These are phyloP conservation scores for Lochmaea capreae DNA, from an alignment of 2,888 invertebrate genomes.

Conservation along the genomic window DNA sequence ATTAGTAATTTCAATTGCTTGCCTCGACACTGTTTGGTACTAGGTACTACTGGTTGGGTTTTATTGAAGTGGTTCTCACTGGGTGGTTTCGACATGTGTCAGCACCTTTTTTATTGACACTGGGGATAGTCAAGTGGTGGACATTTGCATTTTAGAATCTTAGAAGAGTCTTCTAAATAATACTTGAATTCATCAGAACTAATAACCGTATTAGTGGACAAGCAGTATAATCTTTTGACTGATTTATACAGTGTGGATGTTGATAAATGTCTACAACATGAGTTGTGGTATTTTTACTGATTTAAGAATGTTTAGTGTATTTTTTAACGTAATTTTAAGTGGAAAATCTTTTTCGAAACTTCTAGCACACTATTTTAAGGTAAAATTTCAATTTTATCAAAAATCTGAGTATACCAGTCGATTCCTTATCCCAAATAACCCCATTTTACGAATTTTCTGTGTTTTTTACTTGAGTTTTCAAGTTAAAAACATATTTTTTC, in stretches of 20 bases:
- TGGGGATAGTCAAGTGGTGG: slow-evolving; percentile 42
- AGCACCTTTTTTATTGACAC: slow-evolving; percentile 52
- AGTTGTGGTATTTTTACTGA: too few relatives aligned
- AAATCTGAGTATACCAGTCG: too few relatives aligned
- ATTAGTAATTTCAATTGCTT: slow-evolving; percentile 49
- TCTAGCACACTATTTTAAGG: too few relatives aligned
- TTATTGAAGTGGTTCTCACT: slow-evolving; percentile 45
- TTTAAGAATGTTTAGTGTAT: too few relatives aligned
- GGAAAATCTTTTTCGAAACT: too few relatives aligned
- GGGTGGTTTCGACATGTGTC: slow-evolving; percentile 53
- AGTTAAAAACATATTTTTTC: too few relatives aligned
- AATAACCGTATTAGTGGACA: slow-evolving; percentile 30
- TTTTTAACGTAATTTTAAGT: too few relatives aligned
- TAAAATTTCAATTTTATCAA: too few relatives aligned
- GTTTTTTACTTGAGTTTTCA: too few relatives aligned
- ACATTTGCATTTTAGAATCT: slow-evolving; percentile 45
- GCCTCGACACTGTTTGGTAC: slow-evolving; percentile 29
- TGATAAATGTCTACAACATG: too few relatives aligned
- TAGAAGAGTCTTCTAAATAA: slow-evolving; percentile 40
- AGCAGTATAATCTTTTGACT: background rate
- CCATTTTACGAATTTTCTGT: too few relatives aligned
- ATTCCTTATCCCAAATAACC: too few relatives aligned
- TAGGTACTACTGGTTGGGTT: slow-evolving; percentile 16
- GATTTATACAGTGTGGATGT: background rate
- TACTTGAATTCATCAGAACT: slow-evolving; percentile 47